Evolutionary conservation across 2,888 invertebrate genomes (phyloP).

Genomic region (Halictus quadricinctus): DNA sequence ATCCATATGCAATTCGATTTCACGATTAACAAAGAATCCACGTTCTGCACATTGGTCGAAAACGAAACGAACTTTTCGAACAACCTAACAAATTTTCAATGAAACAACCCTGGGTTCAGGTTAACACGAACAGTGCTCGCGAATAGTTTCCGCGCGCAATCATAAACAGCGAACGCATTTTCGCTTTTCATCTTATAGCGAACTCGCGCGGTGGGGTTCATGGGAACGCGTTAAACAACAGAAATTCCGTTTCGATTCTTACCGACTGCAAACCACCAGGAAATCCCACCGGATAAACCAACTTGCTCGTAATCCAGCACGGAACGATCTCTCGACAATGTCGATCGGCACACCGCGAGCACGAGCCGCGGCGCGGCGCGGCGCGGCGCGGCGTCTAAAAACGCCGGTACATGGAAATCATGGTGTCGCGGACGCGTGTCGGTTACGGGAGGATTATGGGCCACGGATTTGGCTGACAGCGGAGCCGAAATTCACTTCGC

Average conservation of each 20-base stretch:
- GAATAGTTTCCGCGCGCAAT: no score
- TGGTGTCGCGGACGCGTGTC: neutral
- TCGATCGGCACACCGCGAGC: slow-evolving; percentile 5
- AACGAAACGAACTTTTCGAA: no score
- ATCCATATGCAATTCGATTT: no score
- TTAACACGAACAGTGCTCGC: no score
- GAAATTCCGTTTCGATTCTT: neutral
- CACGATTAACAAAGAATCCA: no score
- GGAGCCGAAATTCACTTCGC: slow-evolving; percentile 1
- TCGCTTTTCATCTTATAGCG: no score
- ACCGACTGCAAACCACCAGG: slow-evolving; percentile 9
- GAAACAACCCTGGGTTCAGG: no score
- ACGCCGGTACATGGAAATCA: neutral
- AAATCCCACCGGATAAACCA: slow-evolving; percentile 9
- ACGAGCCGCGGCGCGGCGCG: neutral
- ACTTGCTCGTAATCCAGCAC: slow-evolving; percentile 8
- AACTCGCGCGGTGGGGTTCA: no score
- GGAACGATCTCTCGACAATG: slow-evolving; percentile 25
- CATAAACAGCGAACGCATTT: no score
- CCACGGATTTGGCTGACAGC: neutral
- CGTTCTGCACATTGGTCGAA: no score
- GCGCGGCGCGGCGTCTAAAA: neutral
- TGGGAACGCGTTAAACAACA: neutral
- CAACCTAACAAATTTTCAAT: no score
- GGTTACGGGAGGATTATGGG: neutral